These are phyloP conservation scores for Ciconia stormi DNA, from an alignment of 2,113 vertebrate species.

Conservation along the genomic window DNA sequence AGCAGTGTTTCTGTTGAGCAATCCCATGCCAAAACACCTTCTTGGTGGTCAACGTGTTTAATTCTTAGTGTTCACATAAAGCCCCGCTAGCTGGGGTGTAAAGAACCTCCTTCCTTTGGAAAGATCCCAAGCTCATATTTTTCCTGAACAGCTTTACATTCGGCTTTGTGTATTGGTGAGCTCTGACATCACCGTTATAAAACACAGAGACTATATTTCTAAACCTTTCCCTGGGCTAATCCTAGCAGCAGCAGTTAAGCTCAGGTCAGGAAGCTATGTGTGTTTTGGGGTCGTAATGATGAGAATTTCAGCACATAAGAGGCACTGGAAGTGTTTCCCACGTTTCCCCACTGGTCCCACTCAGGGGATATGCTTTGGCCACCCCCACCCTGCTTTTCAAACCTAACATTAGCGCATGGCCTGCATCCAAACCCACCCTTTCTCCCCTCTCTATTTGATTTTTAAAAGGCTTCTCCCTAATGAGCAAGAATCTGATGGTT, in stretches of 20 bases:
- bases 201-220: neutral
- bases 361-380: neutral
- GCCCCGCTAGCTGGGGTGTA: neutral
- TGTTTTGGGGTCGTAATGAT: neutral
- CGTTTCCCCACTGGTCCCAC: neutral
- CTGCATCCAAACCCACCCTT: neutral
- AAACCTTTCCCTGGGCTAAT: neutral
- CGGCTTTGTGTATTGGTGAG: neutral
- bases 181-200: neutral
- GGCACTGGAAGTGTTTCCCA: accelerated
- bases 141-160: neutral
- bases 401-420: neutral
- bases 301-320: neutral
- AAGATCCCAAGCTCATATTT: neutral
- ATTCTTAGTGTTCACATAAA: neutral
- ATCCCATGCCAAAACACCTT: neutral
- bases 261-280: neutral
- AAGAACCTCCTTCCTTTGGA: neutral
- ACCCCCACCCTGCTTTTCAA: neutral
- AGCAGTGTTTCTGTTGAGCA: neutral
- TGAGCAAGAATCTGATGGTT: neutral
- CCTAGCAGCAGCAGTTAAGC: neutral
- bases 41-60: neutral
- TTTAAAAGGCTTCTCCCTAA: neutral
- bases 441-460: neutral